phyloP scores from a whole-genome alignment of 2,113 vertebrate genomes.

The Aspiorhynchus laticeps region DNA sequence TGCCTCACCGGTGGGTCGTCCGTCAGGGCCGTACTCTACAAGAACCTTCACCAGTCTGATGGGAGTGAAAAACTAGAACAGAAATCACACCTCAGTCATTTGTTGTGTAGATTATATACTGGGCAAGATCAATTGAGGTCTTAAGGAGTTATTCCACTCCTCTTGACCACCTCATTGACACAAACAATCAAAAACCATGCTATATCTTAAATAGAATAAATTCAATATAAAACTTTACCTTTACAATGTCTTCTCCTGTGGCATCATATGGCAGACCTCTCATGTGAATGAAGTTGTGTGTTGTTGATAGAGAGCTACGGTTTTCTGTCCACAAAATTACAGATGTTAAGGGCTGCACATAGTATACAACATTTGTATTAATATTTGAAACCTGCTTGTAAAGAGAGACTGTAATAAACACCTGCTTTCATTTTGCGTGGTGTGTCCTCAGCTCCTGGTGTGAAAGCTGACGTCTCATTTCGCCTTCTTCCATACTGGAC shows the following conservation, averaged over 20 bases:
- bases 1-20: slow-evolving; percentile 80
- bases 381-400: neutral
- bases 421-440: neutral
- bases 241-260: slow-evolving; percentile 83
- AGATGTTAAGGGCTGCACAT: neutral
- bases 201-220: neutral
- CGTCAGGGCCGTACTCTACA: slow-evolving; percentile 81
- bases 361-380: neutral
- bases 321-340: slow-evolving; percentile 7
- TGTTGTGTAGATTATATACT: neutral
- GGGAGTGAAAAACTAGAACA: slow-evolving; percentile 87
- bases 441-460: neutral
- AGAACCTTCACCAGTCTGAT: slow-evolving; percentile 79
- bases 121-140: neutral
- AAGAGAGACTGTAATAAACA: neutral
- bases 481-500: slow-evolving; percentile 59
- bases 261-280: slow-evolving; percentile 84
- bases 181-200: neutral
- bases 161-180: neutral
- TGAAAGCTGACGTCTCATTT: neutral
- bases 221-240: slow-evolving; percentile 67
- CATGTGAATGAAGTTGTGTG: slow-evolving; percentile 79
- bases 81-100: neutral
- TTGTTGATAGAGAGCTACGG: neutral
- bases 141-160: neutral